Base-by-base conservation (phyloP, 2,113 vertebrate species). In the Crotalus viridis region DNA sequence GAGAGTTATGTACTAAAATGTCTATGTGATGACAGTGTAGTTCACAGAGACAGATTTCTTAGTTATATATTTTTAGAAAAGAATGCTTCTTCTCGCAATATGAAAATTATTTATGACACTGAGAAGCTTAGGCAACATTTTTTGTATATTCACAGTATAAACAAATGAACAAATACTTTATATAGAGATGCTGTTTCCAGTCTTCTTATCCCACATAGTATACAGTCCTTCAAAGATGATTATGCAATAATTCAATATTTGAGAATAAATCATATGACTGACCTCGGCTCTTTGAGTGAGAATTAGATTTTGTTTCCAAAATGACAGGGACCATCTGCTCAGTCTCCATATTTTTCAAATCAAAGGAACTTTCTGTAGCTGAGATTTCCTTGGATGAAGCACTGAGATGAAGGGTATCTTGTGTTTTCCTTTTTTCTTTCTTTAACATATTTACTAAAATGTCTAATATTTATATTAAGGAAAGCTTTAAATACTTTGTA, bases 371-470 rank as follows among this genome's bases (percentile, higher is more conserved):
- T 85, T 97, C 94, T 28, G 95, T 74, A 0, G 5, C 9, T 26
- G 88, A 0, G 17, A 81, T 56, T 24, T 56, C 92, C 69, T 24
- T 81, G 86, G 95, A 95, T 39, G 95, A 59, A 90, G 33, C 15
- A 28, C 87, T 89, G 26, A 98, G 93, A 28, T 97, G 96, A 19
- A 96, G 92, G 48, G 95, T 94, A 90, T 98, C 98, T 92, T 97
- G 98, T 1, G 95, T 92, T 96, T 96, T 98, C 95, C 97, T 98
- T 96, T 98, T 99, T 95, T 99, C 99, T 88, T 97, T 99, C 97
- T 99, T 99, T 91, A 99, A 95, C 98, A 99, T 99, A 96, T 96
- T 98, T 89, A 99, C 97, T 21, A 99, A 94, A 94, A 99, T 98
- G 97, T 98, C 98, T 99, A 96, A 90, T 89, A 90, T 43, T 85